Evolutionary conservation across 2,113 vertebrate species (phyloP), one percentile per base, ranked within the genome.

Genomic region (Muntiacus muntjak): DNA sequence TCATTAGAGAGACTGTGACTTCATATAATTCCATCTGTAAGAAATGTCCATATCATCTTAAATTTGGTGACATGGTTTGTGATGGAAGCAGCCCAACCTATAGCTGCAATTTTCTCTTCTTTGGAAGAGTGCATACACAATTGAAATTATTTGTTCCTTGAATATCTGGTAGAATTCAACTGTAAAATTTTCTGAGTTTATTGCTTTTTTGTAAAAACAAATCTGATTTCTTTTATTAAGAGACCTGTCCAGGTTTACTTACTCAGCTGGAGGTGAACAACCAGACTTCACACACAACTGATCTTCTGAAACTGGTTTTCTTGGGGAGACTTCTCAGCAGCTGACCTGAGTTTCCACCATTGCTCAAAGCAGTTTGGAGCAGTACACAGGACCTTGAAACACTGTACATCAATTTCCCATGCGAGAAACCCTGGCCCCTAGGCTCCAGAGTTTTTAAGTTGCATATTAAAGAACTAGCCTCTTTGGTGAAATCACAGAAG

Each of bases 1-100:
- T 95, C 57, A 64, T 79, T 79, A 30, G 33, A 30, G 60, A 84
- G 58, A 95, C 52, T 55, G 40, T 43, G 87, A 25, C 3, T 86
- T 76, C 55, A 28, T 40, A 52, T 57, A 89, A 84, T 43, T 84
- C 25, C 58, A 47, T 62, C 54, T 78, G 2, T 40, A 85, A 97
- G 64, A 95, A 90, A 84, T 45, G 7, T 81, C 58, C 54, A 17
- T 11, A 40, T 85, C 64, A 67, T 79, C 55, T 91, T 89, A 55
- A 91, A 60, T 52, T 67, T 96, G 96, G 58, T 26, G 13, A 40
- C 14, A 23, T 54, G 23, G 3, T 89, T 4, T 54, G 71, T 81
- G 21, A 25, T 95, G 30, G 6, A 94, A 94, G 16, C 60, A 87
- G 30, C 33, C n/a, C 78, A 87, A 60, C 7, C 25, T 78, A 52